These are phyloP conservation scores for Cardiocondyla obscurior DNA, from an alignment of 1,140 invertebrate species.

Conservation along the genomic window DNA sequence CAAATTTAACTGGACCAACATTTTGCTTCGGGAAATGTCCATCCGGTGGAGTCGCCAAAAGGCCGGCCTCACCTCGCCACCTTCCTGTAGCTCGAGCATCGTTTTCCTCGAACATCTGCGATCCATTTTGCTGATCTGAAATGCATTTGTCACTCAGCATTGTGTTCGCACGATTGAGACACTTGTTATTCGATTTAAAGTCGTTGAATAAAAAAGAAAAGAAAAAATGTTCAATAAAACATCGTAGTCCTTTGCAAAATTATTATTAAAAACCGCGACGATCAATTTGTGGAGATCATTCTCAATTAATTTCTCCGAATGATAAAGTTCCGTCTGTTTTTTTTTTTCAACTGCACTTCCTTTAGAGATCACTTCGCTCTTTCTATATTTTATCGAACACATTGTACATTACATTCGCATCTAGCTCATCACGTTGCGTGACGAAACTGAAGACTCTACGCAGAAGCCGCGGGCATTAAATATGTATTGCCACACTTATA, in stretches of 20 bases:
- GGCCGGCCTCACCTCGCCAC: constrained; percentile 81
- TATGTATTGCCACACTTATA: background rate
- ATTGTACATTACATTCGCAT: background rate
- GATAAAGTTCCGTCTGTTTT: background rate
- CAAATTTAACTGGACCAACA: constrained; percentile 91
- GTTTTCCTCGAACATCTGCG: constrained; percentile 88
- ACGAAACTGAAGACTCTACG: background rate
- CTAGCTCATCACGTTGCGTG: constrained; percentile 2
- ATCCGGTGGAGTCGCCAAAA: constrained; percentile 85
- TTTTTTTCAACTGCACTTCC: background rate
- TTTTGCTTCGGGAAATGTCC: constrained; percentile 90
- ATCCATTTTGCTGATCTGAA: constrained; percentile 90
- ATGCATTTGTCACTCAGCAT: constrained; percentile 42
- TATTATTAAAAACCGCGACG: background rate
- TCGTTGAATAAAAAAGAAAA: no score
- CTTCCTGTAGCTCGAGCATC: constrained; percentile 82
- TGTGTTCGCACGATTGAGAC: background rate
- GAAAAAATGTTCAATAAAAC: no score
- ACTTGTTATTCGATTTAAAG: background rate
- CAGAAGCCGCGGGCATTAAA: background rate
- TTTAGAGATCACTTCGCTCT: background rate
- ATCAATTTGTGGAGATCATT: background rate
- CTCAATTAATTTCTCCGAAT: background rate
- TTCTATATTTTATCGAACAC: background rate
- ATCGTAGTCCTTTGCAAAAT: background rate